These are phyloP conservation scores for Otus scops DNA, from an alignment of 2,797 vertebrate genomes.

Conservation along the genomic window DNA sequence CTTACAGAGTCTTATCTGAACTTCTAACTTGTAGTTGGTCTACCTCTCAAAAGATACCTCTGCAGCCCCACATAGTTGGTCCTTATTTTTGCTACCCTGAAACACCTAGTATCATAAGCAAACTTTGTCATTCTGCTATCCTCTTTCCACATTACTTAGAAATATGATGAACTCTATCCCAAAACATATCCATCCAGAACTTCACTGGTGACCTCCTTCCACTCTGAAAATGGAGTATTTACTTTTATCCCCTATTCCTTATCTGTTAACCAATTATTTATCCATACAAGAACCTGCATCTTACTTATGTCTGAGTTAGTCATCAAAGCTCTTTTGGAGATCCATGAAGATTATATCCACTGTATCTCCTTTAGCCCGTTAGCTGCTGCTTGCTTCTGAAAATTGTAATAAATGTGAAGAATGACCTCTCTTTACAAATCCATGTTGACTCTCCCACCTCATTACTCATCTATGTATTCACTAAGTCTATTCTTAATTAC, in stretches of 20 bases:
- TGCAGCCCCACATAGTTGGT: not conserved
- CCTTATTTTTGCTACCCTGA: not conserved
- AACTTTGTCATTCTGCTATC: not conserved
- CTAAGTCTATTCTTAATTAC: not conserved
- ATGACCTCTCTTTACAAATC: not conserved
- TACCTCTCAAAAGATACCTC: not conserved
- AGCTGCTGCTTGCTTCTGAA: not conserved
- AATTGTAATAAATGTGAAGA: not conserved
- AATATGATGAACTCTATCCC: not conserved
- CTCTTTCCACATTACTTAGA: not conserved
- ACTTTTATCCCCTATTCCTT: not conserved
- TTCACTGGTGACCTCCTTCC: not conserved
- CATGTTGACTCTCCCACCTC: not conserved
- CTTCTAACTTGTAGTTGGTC: not conserved
- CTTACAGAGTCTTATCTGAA: not conserved
- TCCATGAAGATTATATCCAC: not conserved
- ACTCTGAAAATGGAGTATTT: not conserved
- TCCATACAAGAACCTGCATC: not conserved
- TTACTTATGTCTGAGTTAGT: not conserved
- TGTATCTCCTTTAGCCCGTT: not conserved
- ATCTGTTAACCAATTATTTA: not conserved
- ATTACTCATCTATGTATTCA: not conserved
- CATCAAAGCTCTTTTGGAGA: not conserved
- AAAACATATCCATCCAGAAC: not conserved
- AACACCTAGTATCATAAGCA: not conserved